phyloP scores from a whole-genome alignment of 2,113 vertebrate species.

The Ia io region DNA sequence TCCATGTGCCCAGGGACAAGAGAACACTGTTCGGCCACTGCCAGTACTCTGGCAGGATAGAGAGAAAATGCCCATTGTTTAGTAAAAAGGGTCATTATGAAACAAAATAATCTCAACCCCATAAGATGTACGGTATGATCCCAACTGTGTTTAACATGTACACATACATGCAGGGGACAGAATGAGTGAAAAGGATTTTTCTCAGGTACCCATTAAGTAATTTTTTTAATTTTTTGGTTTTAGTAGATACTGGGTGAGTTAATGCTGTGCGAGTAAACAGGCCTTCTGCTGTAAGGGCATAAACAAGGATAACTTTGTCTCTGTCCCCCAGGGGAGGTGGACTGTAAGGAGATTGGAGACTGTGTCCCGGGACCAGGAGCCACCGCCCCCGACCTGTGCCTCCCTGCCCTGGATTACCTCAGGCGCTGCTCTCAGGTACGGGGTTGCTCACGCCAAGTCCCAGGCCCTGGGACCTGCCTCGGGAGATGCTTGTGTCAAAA shows the following conservation, averaged over 20 bases:
- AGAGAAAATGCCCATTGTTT: not conserved
- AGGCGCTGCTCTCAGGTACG: slow-evolving; percentile 95
- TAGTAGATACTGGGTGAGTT: not conserved
- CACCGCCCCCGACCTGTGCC: slow-evolving; percentile 95
- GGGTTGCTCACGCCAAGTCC: not conserved
- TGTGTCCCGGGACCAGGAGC: slow-evolving; percentile 85
- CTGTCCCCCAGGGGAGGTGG: slow-evolving; percentile 88
- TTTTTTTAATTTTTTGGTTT: not conserved
- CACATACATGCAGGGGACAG: not conserved
- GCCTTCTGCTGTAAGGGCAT: not conserved
- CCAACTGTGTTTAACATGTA: too few relatives aligned
- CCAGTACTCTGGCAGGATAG: not conserved
- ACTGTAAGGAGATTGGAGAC: slow-evolving; percentile 94
- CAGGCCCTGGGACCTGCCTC: not conserved
- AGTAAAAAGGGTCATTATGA: not conserved
- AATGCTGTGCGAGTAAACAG: not conserved
- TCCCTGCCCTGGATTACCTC: slow-evolving; percentile 96
- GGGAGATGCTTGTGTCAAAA: not conserved
- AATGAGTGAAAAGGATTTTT: not conserved
- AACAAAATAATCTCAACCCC: not conserved
- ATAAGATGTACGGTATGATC: not conserved
- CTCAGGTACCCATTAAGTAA: not conserved
- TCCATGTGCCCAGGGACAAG: not conserved
- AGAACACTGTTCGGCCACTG: not conserved
- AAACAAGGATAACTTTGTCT: not conserved